These are phyloP conservation scores for Sebastes cheni DNA, from an alignment of 2,797 vertebrate species.

Conservation along the genomic window DNA sequence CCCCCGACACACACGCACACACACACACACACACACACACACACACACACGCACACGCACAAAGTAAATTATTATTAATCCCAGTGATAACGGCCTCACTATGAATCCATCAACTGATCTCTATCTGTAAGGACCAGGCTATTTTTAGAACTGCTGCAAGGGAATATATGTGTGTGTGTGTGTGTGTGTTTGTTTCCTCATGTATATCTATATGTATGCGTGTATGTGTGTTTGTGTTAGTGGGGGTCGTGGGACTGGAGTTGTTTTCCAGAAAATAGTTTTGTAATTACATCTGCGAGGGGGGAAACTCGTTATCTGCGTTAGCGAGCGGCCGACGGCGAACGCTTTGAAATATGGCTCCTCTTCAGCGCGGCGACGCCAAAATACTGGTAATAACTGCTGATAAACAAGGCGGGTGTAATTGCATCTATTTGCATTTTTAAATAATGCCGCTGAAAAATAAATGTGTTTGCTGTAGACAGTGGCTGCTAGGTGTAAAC, in stretches of 20 bases:
- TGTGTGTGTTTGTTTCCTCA: conserved; percentile 28
- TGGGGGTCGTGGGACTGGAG: conserved; percentile 53
- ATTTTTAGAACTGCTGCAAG: conserved; percentile 60
- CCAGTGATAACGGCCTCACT: conserved; percentile 35
- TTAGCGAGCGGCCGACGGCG: conserved; percentile 72
- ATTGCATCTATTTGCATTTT: conserved; percentile 84
- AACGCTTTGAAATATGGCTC: conserved; percentile 82
- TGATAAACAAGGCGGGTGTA: conserved; percentile 80
- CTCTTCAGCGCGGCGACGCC: conserved; percentile 72
- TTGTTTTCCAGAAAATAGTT: conserved; percentile 78
- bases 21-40: background rate
- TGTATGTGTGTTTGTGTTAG: conserved; percentile 21
- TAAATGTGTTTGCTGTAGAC: conserved; percentile 60
- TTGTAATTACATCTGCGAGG: conserved; percentile 82
- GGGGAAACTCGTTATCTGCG: conserved; percentile 79
- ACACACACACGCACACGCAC: background rate
- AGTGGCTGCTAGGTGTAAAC: conserved; percentile 59
- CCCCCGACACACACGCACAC: background rate
- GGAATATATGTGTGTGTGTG: conserved; percentile 28
- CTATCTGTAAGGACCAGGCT: conserved; percentile 55
- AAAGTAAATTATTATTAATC: conserved; percentile 54
- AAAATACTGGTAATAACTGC: conserved; percentile 77
- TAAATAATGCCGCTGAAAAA: conserved; percentile 73
- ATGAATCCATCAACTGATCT: conserved; percentile 65
- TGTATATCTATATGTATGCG: background rate